phyloP scores from a whole-genome alignment of 2,888 invertebrate species.

The Chrysopilus asiliformis region DNA sequence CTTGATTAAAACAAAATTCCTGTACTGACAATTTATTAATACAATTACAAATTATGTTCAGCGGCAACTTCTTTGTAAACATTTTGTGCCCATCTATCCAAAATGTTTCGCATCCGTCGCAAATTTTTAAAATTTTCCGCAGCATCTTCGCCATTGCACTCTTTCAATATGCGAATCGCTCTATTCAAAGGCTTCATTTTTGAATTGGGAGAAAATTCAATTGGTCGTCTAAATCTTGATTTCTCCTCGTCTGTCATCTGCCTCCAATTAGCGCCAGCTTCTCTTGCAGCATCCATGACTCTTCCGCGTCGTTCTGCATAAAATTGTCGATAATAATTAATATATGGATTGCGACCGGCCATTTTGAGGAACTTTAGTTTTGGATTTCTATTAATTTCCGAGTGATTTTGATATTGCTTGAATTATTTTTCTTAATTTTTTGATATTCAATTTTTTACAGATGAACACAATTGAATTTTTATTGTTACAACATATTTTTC shows the following conservation, averaged over 20 bases:
- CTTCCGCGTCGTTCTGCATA: conserved; percentile 7
- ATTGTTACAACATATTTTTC: no score
- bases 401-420: no score
- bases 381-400: no score
- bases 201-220: not conserved
- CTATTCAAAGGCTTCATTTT: conserved; percentile 7
- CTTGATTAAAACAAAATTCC: no score
- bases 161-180: conserved; percentile 4
- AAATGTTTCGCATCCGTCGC: not conserved
- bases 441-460: no score
- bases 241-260: conserved; percentile 7
- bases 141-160: not conserved
- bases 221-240: not conserved
- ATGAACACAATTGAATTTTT: no score
- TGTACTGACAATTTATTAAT: no score
- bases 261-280: conserved; percentile 11
- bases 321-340: conserved; percentile 12
- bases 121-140: not conserved
- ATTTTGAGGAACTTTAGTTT: no score
- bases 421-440: no score
- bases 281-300: conserved; percentile 8
- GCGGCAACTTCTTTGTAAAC: conserved; percentile 3
- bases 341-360: conserved; percentile 10
- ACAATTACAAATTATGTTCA: no score
- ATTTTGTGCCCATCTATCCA: conserved; percentile 6